phyloP scores from a whole-genome alignment of 2,888 invertebrate genomes.

The Lamproptera curius region DNA sequence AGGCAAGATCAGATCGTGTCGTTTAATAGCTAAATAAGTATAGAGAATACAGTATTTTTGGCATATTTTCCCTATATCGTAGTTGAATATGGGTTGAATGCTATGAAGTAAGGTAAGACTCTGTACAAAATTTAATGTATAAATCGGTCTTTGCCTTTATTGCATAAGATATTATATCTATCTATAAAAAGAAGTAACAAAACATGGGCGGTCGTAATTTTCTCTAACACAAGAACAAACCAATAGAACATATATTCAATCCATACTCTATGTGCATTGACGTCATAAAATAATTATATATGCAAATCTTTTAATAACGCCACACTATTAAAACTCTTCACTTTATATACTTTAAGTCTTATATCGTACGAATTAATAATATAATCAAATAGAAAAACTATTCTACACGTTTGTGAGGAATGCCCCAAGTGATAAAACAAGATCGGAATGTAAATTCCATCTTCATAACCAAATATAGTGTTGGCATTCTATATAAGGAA shows the following conservation, averaged over 20 bases:
- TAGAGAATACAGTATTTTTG: too few relatives aligned
- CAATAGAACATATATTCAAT: not conserved
- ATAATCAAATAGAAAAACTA: conserved; percentile 5
- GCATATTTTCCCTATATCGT: too few relatives aligned
- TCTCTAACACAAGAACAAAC: not conserved
- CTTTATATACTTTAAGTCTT: conserved; percentile 2
- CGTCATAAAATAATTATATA: conserved; percentile 13
- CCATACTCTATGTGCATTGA: not conserved
- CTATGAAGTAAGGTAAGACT: too few relatives aligned
- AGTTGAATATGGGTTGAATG: too few relatives aligned
- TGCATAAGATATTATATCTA: too few relatives aligned
- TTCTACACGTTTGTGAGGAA: conserved; percentile 2
- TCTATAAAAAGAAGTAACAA: too few relatives aligned
- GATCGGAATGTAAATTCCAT: conserved; percentile 12
- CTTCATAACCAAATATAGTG: conserved; percentile 3
- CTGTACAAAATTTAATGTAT: too few relatives aligned
- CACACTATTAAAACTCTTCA: conserved; percentile 1
- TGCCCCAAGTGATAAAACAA: conserved; percentile 10
- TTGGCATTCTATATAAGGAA: not conserved
- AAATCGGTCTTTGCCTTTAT: too few relatives aligned
- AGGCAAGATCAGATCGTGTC: too few relatives aligned
- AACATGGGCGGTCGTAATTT: not conserved
- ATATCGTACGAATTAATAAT: not conserved
- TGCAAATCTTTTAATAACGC: conserved; percentile 7
- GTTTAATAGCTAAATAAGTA: too few relatives aligned